phyloP scores from a whole-genome alignment of 1,140 invertebrate species.

The Asobara japonica region DNA sequence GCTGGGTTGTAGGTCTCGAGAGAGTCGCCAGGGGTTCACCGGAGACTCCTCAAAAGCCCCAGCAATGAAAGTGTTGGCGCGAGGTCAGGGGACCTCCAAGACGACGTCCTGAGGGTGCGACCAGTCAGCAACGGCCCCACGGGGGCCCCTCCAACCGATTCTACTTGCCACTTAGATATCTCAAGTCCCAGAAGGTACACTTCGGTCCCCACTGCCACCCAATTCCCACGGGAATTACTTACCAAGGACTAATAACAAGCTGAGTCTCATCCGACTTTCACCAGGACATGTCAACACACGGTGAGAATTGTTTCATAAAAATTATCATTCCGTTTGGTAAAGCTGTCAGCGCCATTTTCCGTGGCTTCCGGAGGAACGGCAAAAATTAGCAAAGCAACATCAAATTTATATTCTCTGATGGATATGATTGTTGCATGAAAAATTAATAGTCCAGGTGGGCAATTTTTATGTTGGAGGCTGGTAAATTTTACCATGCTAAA shows the following conservation, averaged over 20 bases:
- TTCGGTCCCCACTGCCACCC: conserved; percentile 31
- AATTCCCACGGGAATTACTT: conserved; percentile 65
- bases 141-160: conserved; percentile 49
- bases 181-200: conserved; percentile 35
- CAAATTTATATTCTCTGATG: too few relatives aligned
- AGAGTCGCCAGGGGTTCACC: conserved; percentile 9
- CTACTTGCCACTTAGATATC: conserved; percentile 13
- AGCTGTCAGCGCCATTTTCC: too few relatives aligned
- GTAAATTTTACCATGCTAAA: too few relatives aligned
- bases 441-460: too few relatives aligned
- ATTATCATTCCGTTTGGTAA: too few relatives aligned
- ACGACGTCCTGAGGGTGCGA: conserved; percentile 49
- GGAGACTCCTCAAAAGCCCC: background rate
- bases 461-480: too few relatives aligned
- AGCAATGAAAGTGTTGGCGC: conserved; percentile 22
- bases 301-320: too few relatives aligned
- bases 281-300: too few relatives aligned
- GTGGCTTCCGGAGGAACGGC: too few relatives aligned
- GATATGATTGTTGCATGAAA: too few relatives aligned
- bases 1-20: conserved; percentile 28
- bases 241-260: conserved; percentile 55
- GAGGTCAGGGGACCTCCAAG: conserved; percentile 24
- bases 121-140: conserved; percentile 53
- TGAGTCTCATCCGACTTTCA: conserved; percentile 31
- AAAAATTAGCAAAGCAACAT: too few relatives aligned